phyloP scores from a whole-genome alignment of 2,888 invertebrate genomes.

The Agrochola lychnidis region DNA sequence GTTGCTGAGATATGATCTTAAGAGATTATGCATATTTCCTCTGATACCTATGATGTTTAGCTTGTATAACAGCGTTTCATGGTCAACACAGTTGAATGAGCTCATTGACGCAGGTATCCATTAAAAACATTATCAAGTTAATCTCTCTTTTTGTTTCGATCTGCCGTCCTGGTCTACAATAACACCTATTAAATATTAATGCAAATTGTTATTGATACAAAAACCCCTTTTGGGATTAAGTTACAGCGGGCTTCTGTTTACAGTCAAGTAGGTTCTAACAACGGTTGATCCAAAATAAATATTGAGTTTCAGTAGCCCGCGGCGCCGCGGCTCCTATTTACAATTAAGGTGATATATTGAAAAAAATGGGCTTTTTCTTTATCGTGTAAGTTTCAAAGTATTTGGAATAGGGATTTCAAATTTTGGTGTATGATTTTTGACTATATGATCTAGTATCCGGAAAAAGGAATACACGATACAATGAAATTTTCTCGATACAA shows the following conservation, averaged over 20 bases:
- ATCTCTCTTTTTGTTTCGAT: constrained; percentile 32
- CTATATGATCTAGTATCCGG: too few relatives aligned
- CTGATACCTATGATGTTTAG: too few relatives aligned
- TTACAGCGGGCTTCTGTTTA: constrained; percentile 64
- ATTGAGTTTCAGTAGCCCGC: constrained; percentile 59
- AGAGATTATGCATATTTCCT: too few relatives aligned
- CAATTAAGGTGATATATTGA: too few relatives aligned
- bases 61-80: too few relatives aligned
- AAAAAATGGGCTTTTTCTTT: too few relatives aligned
- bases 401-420: too few relatives aligned
- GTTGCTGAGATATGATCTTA: too few relatives aligned
- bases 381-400: too few relatives aligned
- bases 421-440: too few relatives aligned
- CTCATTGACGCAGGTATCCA: constrained; percentile 8
- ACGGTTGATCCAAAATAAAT: constrained; percentile 68
- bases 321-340: constrained; percentile 32
- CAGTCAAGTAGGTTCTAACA: constrained; percentile 58
- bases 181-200: constrained; percentile 54
- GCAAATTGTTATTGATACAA: constrained; percentile 64
- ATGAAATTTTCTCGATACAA: too few relatives aligned
- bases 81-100: constrained; percentile 18
- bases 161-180: constrained; percentile 29
- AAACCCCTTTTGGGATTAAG: constrained; percentile 64
- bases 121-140: constrained; percentile 10
- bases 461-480: too few relatives aligned